These are phyloP conservation scores for Malthinus seriepunctatus DNA, from an alignment of 2,888 invertebrate species.

Conservation along the genomic window DNA sequence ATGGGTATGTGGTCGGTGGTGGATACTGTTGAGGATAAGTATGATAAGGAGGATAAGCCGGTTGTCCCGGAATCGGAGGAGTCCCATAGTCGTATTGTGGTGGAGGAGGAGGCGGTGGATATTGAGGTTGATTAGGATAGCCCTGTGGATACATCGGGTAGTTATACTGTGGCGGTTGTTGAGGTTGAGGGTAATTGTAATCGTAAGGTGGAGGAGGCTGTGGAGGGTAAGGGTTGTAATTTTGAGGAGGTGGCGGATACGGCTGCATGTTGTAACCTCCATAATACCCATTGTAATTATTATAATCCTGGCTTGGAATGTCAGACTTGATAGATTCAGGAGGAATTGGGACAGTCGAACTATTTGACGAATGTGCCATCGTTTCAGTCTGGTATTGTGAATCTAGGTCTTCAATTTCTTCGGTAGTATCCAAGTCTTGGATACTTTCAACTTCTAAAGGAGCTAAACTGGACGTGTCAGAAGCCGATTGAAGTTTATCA, in stretches of 20 bases:
- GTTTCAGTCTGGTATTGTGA: conserved; percentile 16
- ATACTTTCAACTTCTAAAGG: conserved; percentile 20
- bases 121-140: conserved; percentile 45
- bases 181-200: conserved; percentile 41
- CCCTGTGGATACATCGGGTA: conserved; percentile 37
- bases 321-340: conserved; percentile 31
- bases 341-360: conserved; percentile 12
- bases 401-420: conserved; percentile 29
- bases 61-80: conserved; percentile 42
- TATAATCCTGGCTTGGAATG: conserved; percentile 43
- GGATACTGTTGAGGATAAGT: conserved; percentile 41
- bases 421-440: conserved; percentile 31
- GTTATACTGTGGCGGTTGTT: conserved; percentile 40
- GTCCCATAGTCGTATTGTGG: conserved; percentile 41
- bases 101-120: conserved; percentile 42
- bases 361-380: conserved; percentile 3
- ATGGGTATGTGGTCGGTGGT: conserved; percentile 33
- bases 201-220: conserved; percentile 48
- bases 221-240: conserved; percentile 34
- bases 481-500: conserved; percentile 29
- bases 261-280: conserved; percentile 44
- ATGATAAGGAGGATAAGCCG: conserved; percentile 41
- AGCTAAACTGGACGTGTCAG: conserved; percentile 19
- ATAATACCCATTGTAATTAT: conserved; percentile 43
- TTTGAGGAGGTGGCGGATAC: conserved; percentile 40